Conservation (phyloP, 2,888 invertebrate species). For the Pycnomerus fuliginosus region DNA sequence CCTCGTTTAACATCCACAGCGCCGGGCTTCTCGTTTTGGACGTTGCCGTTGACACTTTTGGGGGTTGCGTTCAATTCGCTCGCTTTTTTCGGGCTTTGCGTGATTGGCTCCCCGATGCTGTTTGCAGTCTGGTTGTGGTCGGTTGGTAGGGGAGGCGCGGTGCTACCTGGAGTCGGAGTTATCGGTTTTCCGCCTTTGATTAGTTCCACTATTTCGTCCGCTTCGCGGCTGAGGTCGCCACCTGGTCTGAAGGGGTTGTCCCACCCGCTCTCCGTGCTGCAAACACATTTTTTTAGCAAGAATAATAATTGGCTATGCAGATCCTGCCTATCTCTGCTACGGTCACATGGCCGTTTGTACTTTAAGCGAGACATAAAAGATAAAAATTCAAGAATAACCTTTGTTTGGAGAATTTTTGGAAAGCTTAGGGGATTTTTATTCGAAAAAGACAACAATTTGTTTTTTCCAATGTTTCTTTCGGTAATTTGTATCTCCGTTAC, state of each 20-base stretch:
- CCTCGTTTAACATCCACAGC: conserved; percentile 71
- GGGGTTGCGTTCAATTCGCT: conserved; percentile 48
- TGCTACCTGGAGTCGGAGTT: conserved; percentile 66
- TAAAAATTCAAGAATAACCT: too few relatives aligned
- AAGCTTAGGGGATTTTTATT: too few relatives aligned
- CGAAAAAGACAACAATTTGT: too few relatives aligned
- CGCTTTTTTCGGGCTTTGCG: conserved; percentile 39
- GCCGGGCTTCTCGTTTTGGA: conserved; percentile 50
- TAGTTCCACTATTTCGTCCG: conserved; percentile 93
- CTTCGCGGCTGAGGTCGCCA: conserved; percentile 91
- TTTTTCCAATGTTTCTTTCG: too few relatives aligned
- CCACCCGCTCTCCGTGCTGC: conserved; percentile 93
- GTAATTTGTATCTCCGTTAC: too few relatives aligned
- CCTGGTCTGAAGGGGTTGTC: conserved; percentile 98
- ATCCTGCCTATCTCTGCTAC: too few relatives aligned
- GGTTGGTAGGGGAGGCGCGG: conserved; percentile 56
- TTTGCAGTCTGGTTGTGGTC: conserved; percentile 52
- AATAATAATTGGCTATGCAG: conserved; percentile 2
- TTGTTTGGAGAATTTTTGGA: too few relatives aligned
- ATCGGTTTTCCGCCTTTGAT: conserved; percentile 90
- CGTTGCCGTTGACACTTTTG: conserved; percentile 54
- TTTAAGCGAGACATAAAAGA: too few relatives aligned
- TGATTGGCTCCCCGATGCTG: conserved; percentile 33
- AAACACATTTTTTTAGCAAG: conserved; percentile 44
- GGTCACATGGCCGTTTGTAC: too few relatives aligned